phyloP scores from a whole-genome alignment of 2,113 vertebrate species.

The Castor canadensis region DNA sequence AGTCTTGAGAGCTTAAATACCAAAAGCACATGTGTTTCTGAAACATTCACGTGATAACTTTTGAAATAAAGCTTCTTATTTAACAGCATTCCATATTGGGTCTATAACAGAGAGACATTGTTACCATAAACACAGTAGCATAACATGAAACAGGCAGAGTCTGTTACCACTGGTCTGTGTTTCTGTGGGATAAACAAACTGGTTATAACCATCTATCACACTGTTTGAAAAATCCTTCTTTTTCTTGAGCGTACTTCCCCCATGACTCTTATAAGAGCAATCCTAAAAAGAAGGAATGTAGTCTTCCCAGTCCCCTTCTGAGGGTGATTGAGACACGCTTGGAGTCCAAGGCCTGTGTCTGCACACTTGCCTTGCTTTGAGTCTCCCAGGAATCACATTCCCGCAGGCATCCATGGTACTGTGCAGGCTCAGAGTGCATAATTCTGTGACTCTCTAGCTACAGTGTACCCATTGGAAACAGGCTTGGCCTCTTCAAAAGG shows the following conservation, averaged over 20 bases:
- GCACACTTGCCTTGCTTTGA: too few relatives aligned
- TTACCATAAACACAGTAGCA: not conserved
- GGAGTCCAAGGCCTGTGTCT: too few relatives aligned
- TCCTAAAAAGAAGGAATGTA: not conserved
- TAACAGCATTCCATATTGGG: not conserved
- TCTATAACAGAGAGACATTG: not conserved
- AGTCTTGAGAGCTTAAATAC: not conserved
- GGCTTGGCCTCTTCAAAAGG: not conserved
- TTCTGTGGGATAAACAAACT: not conserved
- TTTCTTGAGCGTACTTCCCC: not conserved
- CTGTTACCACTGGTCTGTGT: not conserved
- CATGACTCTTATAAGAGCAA: not conserved
- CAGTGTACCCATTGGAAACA: not conserved
- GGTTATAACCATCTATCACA: not conserved
- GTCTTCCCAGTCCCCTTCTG: not conserved
- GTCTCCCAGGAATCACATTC: not conserved
- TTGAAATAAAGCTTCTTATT: not conserved
- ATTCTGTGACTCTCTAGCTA: not conserved
- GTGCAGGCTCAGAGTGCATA: not conserved
- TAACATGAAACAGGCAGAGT: not conserved
- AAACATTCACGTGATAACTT: not conserved
- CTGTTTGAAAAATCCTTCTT: not conserved
- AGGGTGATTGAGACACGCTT: not conserved
- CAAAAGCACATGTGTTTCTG: not conserved
- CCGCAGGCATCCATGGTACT: rapidly evolving